Percentiles rank a stretch among this genome's conserved stretches.
Conservation (phyloP, 2,113 vertebrate genomes). For the Dromas ardeola region DNA sequence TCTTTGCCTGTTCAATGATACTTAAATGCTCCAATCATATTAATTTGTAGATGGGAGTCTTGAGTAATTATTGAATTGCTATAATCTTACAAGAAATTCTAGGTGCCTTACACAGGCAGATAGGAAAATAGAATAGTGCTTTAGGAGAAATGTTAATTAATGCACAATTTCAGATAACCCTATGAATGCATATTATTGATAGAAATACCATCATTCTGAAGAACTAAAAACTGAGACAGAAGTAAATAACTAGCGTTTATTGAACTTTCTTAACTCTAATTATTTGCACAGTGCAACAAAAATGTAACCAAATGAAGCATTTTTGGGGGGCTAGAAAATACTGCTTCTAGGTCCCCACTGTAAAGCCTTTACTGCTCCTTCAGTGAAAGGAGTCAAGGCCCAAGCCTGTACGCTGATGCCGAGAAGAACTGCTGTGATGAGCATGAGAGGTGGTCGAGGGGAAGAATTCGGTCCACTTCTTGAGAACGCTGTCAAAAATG, state of each 20-base stretch:
- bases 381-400: neutral
- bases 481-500: neutral
- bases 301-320: neutral
- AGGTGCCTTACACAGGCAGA: conserved; percentile 41
- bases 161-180: conserved; percentile 25
- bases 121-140: conserved; percentile 33
- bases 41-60: neutral
- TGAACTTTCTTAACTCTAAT: neutral
- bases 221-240: conserved; percentile 47
- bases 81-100: neutral
- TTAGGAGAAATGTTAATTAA: conserved; percentile 63
- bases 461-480: neutral
- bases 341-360: neutral
- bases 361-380: neutral
- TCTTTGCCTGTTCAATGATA: neutral
- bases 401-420: neutral
- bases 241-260: conserved; percentile 5
- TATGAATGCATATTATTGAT: conserved; percentile 59
- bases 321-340: neutral
- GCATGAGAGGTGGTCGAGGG: neutral
- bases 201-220: conserved; percentile 55
- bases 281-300: conserved; percentile 26
- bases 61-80: conserved; percentile 43
- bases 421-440: neutral
- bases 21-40: neutral